Percentiles rank a stretch among this genome's conserved stretches.
These are phyloP conservation scores for Microplitis deprimator DNA, from an alignment of 2,888 invertebrate species.

Conservation along the genomic window DNA sequence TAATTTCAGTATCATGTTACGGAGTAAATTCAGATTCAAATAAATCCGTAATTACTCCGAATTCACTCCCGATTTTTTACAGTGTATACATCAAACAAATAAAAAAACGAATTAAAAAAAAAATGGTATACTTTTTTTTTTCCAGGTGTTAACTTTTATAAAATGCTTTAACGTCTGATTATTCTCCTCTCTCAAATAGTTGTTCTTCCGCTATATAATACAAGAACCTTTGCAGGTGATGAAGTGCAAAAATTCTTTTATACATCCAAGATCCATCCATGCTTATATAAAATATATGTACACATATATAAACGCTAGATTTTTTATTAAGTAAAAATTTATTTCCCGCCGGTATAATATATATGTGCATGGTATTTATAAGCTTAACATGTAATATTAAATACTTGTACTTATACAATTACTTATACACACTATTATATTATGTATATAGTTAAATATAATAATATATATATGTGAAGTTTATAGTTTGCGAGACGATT, in stretches of 20 bases:
- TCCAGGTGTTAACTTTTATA: not conserved
- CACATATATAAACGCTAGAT: conserved; percentile 5
- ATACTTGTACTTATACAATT: not conserved
- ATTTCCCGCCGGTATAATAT: conserved; percentile 20
- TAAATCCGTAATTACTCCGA: too few relatives aligned
- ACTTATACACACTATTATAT: not conserved
- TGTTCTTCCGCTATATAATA: not conserved
- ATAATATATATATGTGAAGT: not conserved
- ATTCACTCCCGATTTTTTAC: too few relatives aligned
- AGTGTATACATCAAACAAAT: not conserved
- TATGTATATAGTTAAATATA: not conserved
- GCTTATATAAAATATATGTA: not conserved
- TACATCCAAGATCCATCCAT: conserved; percentile 4
- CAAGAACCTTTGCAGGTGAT: conserved; percentile 37
- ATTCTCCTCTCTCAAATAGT: conserved; percentile 6
- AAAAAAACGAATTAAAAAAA: not conserved
- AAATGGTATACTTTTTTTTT: not conserved
- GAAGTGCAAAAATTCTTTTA: conserved; percentile 29
- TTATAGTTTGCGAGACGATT: conserved; percentile 9
- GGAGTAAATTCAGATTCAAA: too few relatives aligned
- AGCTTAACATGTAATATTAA: not conserved
- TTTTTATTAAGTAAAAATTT: conserved; percentile 21
- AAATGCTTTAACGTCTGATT: not conserved
- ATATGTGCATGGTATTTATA: conserved; percentile 11
- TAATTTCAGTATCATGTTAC: too few relatives aligned